phyloP scores from a whole-genome alignment of 2,797 vertebrate genomes.

The Glossophaga mutica region DNA sequence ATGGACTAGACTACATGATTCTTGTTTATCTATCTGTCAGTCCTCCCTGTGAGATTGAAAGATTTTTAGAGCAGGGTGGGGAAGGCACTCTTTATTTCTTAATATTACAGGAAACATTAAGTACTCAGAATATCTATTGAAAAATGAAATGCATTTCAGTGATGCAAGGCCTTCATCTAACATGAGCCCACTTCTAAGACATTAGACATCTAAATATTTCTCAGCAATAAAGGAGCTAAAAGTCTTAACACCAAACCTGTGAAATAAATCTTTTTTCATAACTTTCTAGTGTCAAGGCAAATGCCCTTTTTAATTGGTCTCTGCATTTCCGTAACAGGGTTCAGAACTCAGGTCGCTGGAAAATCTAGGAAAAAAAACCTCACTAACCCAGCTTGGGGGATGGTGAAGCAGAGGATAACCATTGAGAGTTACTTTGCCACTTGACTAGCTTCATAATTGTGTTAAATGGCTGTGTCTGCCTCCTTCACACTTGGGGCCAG shows the following conservation, averaged over 20 bases:
- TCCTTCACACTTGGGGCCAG: no score
- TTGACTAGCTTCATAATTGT: no score
- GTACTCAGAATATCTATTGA: background rate
- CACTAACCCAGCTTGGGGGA: no score
- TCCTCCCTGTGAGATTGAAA: background rate
- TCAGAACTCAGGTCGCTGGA: no score
- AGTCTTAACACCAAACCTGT: background rate
- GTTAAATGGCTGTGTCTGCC: no score
- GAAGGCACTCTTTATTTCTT: background rate
- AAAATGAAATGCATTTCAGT: background rate
- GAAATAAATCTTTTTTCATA: background rate
- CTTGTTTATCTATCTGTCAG: background rate
- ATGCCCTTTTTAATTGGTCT: background rate
- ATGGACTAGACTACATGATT: background rate
- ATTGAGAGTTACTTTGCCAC: no score
- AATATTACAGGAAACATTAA: background rate
- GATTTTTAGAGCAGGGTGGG: background rate
- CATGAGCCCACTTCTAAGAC: background rate
- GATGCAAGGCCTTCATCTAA: background rate
- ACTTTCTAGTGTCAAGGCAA: background rate
- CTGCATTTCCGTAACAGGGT: background rate
- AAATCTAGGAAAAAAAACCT: no score
- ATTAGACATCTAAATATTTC: background rate
- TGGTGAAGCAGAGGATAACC: no score
- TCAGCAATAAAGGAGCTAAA: background rate